These are phyloP conservation scores for Coleophora flavipennella DNA, from an alignment of 2,888 invertebrate species.

Conservation along the genomic window DNA sequence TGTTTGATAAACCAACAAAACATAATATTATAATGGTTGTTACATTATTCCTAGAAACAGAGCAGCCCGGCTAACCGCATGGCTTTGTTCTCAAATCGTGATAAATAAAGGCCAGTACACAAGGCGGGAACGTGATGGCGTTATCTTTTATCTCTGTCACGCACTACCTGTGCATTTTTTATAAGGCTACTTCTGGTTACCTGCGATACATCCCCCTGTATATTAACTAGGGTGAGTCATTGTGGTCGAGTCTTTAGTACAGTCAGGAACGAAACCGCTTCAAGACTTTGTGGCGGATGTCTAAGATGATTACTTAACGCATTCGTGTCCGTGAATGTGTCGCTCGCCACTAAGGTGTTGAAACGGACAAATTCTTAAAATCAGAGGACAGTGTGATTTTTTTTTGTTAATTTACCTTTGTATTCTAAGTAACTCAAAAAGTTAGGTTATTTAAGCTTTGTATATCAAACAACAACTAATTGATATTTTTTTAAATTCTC, in stretches of 20 bases:
- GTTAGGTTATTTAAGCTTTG: too few relatives aligned
- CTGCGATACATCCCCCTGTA: slow-evolving; percentile 16
- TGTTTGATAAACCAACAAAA: neutral
- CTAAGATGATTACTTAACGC: too few relatives aligned
- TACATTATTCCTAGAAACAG: slow-evolving; percentile 5
- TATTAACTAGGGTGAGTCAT: slow-evolving; percentile 20
- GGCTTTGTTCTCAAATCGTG: slow-evolving; percentile 6
- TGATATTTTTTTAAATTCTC: too few relatives aligned
- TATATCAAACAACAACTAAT: too few relatives aligned
- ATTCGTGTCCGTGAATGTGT: too few relatives aligned
- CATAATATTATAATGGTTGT: neutral
- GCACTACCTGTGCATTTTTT: slow-evolving; percentile 20
- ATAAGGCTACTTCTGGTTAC: slow-evolving; percentile 15
- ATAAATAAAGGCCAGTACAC: neutral
- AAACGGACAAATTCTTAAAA: too few relatives aligned
- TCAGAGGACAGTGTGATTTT: too few relatives aligned
- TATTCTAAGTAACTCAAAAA: too few relatives aligned
- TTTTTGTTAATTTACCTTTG: too few relatives aligned
- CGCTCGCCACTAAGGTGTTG: too few relatives aligned
- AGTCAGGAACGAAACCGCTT: slow-evolving; percentile 4
- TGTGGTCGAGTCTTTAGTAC: slow-evolving; percentile 11
- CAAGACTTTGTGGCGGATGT: too few relatives aligned
- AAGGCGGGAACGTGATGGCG: slow-evolving; percentile 3
- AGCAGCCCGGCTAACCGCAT: neutral
- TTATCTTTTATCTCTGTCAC: slow-evolving; percentile 18